These are phyloP conservation scores for Eupithecia insigniata DNA, from an alignment of 2,888 invertebrate species.

Conservation along the genomic window DNA sequence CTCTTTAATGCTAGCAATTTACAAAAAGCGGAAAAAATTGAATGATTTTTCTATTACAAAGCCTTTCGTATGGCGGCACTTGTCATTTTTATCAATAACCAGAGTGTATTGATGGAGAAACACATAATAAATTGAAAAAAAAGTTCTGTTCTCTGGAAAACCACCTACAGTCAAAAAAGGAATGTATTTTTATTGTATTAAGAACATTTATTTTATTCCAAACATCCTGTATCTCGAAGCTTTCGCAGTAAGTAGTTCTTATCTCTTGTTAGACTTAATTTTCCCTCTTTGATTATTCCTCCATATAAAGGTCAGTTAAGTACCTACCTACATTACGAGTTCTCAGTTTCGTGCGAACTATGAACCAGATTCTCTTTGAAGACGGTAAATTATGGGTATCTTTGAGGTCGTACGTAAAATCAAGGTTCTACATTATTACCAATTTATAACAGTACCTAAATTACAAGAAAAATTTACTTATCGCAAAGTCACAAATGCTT, in stretches of 20 bases:
- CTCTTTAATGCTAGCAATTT: not conserved
- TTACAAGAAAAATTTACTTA: no score
- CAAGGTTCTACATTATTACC: not conserved
- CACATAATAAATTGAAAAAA: not conserved
- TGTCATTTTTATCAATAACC: not conserved
- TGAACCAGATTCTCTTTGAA: not conserved
- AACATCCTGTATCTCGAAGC: not conserved
- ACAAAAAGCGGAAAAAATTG: not conserved
- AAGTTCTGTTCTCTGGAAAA: not conserved
- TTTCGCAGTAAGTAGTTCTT: not conserved
- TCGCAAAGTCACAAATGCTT: no score
- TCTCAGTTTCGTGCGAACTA: not conserved
- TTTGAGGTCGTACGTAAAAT: not conserved
- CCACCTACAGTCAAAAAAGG: not conserved
- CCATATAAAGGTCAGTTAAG: not conserved
- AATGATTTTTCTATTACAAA: not conserved
- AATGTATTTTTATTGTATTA: not conserved
- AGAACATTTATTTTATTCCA: not conserved
- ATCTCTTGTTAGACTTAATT: slow-evolving; percentile 2
- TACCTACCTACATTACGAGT: not conserved
- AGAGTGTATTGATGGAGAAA: not conserved
- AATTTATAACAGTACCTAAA: no score
- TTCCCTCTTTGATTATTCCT: not conserved
- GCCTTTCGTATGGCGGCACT: not conserved
- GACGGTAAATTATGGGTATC: not conserved